phyloP scores from a whole-genome alignment of 2,888 invertebrate species.

The Phyto melanocephala region DNA sequence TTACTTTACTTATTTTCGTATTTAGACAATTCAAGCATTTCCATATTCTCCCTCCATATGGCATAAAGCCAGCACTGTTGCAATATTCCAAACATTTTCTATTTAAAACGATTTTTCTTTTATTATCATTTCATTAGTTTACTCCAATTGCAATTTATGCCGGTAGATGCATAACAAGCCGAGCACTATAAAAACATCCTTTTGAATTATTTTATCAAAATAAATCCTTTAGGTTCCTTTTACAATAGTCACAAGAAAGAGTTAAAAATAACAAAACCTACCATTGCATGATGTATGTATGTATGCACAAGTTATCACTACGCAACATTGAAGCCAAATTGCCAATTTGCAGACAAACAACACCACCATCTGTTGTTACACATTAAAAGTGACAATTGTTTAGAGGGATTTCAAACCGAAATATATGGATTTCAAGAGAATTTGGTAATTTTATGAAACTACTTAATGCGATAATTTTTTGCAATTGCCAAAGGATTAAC shows the following conservation, averaged over 20 bases:
- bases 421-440: not conserved
- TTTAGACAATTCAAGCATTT: too few species aligned
- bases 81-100: too few species aligned
- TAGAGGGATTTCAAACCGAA: slow-evolving; percentile 13
- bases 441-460: slow-evolving; percentile 34
- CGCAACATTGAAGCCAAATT: slow-evolving; percentile 9
- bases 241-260: slow-evolving; percentile 7
- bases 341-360: not conserved
- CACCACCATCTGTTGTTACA: slow-evolving; percentile 26
- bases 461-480: slow-evolving; percentile 18
- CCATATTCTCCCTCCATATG: too few species aligned
- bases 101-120: too few species aligned
- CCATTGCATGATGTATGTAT: not conserved
- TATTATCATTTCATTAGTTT: too few species aligned
- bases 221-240: too few species aligned
- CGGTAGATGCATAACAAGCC: not conserved
- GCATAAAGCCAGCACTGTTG: too few species aligned
- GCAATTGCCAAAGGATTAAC: slow-evolving; percentile 49
- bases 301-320: not conserved
- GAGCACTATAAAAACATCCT: slow-evolving; percentile 11
- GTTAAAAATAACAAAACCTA: slow-evolving; percentile 28
- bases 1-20: too few species aligned
- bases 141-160: not conserved
- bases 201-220: not conserved
- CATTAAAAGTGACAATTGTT: slow-evolving; percentile 53